A percentile compares a stretch with the other conserved stretches of the same genome.
Evolutionary conservation across 2,888 invertebrate genomes (phyloP).

Genomic region (Diachrysia chrysitis): DNA sequence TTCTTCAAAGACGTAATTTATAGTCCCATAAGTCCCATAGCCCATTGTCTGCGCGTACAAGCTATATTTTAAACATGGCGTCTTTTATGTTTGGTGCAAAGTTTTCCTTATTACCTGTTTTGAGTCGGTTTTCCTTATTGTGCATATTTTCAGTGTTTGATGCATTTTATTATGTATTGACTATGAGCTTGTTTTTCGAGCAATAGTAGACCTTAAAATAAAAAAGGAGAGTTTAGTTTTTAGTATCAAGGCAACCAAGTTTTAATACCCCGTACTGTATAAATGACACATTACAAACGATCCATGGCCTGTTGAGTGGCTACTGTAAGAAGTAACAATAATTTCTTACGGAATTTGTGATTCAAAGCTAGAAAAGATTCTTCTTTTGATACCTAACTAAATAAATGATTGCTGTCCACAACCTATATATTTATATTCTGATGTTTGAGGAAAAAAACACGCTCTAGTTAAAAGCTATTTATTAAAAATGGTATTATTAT

Average conservation of each 20-base stretch:
- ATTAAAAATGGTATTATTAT: conserved; percentile 12
- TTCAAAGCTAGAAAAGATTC: neutral
- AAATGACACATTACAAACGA: too few relatives aligned
- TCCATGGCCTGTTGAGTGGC: conserved; percentile 1
- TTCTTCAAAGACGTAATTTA: conserved; percentile 18
- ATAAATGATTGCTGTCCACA: conserved; percentile 26
- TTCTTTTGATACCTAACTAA: conserved; percentile 6
- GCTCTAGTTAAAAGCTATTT: conserved; percentile 34
- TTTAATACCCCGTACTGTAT: too few relatives aligned
- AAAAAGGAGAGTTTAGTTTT: too few relatives aligned
- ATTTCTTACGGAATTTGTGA: too few relatives aligned
- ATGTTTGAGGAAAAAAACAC: conserved; percentile 21
- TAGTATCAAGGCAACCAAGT: too few relatives aligned
- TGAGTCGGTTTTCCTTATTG: too few relatives aligned
- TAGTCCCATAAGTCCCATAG: conserved; percentile 1
- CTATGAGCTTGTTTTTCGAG: too few relatives aligned
- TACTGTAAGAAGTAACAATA: neutral
- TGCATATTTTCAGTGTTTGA: too few relatives aligned
- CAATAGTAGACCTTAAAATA: neutral
- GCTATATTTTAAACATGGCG: conserved; percentile 18
- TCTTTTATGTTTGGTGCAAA: conserved; percentile 16
- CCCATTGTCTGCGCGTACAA: conserved; percentile 30
- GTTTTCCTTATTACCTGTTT: conserved; percentile 1
- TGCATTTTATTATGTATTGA: too few relatives aligned
- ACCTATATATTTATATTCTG: conserved; percentile 20